phyloP scores from a whole-genome alignment of 2,888 invertebrate species.

The Tribolium freemani region DNA sequence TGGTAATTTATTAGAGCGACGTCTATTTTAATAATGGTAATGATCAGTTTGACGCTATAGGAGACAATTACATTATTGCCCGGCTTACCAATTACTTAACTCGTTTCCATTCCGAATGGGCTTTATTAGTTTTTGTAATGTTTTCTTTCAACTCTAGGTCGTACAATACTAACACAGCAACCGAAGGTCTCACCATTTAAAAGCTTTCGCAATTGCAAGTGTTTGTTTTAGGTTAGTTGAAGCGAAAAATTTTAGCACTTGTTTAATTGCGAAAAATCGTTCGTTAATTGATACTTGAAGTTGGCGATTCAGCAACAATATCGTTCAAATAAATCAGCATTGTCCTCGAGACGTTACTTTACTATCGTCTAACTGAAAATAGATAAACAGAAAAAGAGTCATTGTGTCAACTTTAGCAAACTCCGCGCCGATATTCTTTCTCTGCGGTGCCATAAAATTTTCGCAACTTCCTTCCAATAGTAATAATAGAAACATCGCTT shows the following conservation, averaged over 20 bases:
- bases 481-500: neutral
- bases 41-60: conserved; percentile 37
- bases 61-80: conserved; percentile 40
- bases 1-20: conserved; percentile 44
- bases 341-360: conserved; percentile 4
- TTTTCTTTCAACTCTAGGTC: neutral
- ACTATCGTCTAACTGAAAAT: conserved; percentile 9
- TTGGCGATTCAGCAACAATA: neutral
- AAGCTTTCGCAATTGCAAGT: too few relatives aligned
- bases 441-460: conserved; percentile 9
- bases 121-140: neutral
- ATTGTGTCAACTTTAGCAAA: conserved; percentile 15
- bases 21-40: conserved; percentile 38
- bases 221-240: too few relatives aligned
- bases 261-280: too few relatives aligned
- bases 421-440: conserved; percentile 1
- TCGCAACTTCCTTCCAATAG: conserved; percentile 4
- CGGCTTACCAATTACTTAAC: conserved; percentile 37
- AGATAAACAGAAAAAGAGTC: conserved; percentile 10
- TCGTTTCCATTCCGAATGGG: neutral
- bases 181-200: too few relatives aligned
- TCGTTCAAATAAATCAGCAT: neutral
- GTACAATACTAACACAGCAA: too few relatives aligned
- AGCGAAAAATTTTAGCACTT: too few relatives aligned
- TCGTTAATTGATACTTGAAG: neutral